A percentile compares a stretch with the other conserved stretches of the same genome.
Evolutionary conservation across 2,888 invertebrate species (phyloP).

Genomic region (Leptinotarsa peninsularis): DNA sequence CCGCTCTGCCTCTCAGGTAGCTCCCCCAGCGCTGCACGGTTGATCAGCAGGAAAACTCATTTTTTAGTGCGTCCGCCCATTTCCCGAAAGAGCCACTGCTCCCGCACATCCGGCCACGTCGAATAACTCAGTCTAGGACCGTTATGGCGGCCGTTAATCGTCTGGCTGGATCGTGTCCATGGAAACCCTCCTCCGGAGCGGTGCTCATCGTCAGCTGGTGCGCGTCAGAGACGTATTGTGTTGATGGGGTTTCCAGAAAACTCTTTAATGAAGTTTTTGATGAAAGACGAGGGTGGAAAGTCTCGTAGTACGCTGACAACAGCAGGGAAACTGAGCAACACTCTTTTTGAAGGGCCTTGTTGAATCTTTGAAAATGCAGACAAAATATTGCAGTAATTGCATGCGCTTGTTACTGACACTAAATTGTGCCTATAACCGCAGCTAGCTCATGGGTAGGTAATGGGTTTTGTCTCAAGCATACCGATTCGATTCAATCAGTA

Average conservation of each 20-base stretch:
- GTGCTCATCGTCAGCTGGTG: constrained; percentile 57
- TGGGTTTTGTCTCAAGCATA: too few species aligned
- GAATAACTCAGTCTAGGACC: constrained; percentile 34
- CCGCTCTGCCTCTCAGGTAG: constrained; percentile 23
- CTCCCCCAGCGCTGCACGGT: constrained; percentile 51
- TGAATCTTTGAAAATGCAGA: background rate
- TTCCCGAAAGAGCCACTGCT: constrained; percentile 51
- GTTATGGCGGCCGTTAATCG: constrained; percentile 36
- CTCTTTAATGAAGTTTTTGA: constrained; percentile 20
- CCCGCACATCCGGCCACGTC: constrained; percentile 36
- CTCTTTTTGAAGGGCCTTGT: background rate
- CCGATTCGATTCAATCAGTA: too few species aligned
- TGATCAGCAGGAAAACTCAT: constrained; percentile 57
- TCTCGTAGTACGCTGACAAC: background rate
- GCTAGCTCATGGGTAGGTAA: too few species aligned
- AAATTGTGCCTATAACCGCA: too few species aligned
- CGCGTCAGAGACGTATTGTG: constrained; percentile 42
- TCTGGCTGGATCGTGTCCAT: constrained; percentile 57
- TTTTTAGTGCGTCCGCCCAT: constrained; percentile 53
- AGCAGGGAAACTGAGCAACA: constrained; percentile 7
- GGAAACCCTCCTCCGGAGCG: constrained; percentile 58
- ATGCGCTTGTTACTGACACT: too few species aligned
- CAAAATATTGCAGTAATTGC: too few species aligned
- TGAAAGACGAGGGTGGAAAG: constrained; percentile 2
- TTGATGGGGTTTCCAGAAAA: constrained; percentile 22